A percentile compares a stretch with the other conserved stretches of the same genome.
Conservation (phyloP, 1,140 invertebrate species). For the Cydia pomonella region DNA sequence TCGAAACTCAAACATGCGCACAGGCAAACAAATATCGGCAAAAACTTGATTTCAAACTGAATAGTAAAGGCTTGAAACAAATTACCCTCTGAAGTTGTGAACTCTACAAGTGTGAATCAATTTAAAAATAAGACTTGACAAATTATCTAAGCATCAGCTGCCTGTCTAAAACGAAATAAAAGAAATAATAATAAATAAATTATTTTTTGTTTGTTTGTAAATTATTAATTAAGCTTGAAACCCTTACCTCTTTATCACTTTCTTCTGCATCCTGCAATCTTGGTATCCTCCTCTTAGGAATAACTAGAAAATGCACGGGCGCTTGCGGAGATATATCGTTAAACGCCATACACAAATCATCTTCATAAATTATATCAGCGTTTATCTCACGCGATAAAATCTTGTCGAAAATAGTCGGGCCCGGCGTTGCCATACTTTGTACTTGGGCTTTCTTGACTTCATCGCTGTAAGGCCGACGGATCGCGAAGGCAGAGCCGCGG, state of each 20-base stretch:
- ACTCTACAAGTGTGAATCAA: too few species aligned
- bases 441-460: conserved; percentile 70
- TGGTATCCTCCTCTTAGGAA: conserved; percentile 87
- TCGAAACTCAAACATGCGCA: too few species aligned
- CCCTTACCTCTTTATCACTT: conserved; percentile 73
- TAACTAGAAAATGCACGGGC: conserved; percentile 91
- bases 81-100: too few species aligned
- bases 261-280: conserved; percentile 80
- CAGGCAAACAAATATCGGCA: too few species aligned
- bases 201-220: too few species aligned
- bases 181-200: too few species aligned
- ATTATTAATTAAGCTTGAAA: not conserved
- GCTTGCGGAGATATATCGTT: conserved; percentile 89
- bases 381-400: conserved; percentile 90
- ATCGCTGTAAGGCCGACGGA: conserved; percentile 68
- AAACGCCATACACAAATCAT: conserved; percentile 90
- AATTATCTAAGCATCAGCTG: too few species aligned
- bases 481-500: conserved; percentile 63
- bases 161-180: too few species aligned
- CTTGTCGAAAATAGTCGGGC: conserved; percentile 89
- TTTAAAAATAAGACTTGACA: too few species aligned
- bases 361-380: conserved; percentile 90
- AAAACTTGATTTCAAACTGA: too few species aligned
- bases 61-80: too few species aligned
- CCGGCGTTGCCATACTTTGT: conserved; percentile 53